Evolutionary conservation across 2,113 vertebrate species (phyloP).

Genomic region (Actenoides lindsayi): DNA sequence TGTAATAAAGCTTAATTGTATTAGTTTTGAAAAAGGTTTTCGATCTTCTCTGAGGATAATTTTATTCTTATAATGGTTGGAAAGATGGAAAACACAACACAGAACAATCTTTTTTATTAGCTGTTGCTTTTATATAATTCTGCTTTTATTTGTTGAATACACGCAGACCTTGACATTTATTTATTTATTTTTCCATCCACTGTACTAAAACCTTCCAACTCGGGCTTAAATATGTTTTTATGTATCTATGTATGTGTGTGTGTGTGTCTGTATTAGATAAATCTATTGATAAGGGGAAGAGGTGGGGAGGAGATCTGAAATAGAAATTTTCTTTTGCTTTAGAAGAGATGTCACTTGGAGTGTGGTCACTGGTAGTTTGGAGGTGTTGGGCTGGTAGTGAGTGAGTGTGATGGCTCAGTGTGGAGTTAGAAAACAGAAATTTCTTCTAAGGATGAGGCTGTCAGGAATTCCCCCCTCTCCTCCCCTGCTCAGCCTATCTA

Average conservation of each 20-base stretch:
- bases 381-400: neutral
- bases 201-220: conserved; percentile 30
- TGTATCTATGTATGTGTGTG: neutral
- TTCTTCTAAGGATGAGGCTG: neutral
- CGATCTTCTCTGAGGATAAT: conserved; percentile 72
- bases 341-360: neutral
- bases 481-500: neutral
- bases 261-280: neutral
- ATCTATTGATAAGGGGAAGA: neutral
- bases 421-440: neutral
- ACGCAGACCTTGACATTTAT: conserved; percentile 70
- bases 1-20: conserved; percentile 76
- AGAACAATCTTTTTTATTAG: conserved; percentile 74
- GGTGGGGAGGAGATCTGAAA: neutral
- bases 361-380: neutral
- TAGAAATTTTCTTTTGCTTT: neutral
- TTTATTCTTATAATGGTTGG: conserved; percentile 72
- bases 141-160: conserved; percentile 69
- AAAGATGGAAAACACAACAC: conserved; percentile 65
- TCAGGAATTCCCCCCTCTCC: neutral
- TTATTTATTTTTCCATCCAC: conserved; percentile 57
- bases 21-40: conserved; percentile 75
- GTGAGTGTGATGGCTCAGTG: neutral
- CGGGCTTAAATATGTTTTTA: neutral
- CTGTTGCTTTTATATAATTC: conserved; percentile 75